Evolutionary conservation across 2,888 invertebrate species (phyloP).

Genomic region (Troglohyphantes excavatus): DNA sequence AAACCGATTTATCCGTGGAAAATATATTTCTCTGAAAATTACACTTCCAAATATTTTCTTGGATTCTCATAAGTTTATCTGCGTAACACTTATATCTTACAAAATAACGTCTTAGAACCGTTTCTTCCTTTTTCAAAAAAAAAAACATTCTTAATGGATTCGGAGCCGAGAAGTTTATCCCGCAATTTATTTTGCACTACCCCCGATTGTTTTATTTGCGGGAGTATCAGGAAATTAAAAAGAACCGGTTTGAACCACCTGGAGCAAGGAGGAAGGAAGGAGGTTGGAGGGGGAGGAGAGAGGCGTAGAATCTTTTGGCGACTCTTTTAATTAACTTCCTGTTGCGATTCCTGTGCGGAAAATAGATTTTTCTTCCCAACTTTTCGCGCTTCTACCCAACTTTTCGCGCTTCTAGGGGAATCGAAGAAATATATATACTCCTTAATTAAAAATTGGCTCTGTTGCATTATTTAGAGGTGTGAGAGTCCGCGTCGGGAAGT

Average conservation of each 20-base stretch:
- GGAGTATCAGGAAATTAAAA: conserved; percentile 64
- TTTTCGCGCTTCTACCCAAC: conserved; percentile 8
- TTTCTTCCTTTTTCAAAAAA: neutral
- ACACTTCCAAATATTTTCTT: too few species aligned
- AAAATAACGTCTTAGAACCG: neutral
- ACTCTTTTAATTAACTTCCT: conserved; percentile 59
- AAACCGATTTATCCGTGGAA: too few species aligned
- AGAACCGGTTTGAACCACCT: conserved; percentile 49
- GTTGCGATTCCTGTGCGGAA: conserved; percentile 25
- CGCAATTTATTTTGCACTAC: conserved; percentile 64
- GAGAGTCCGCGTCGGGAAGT: neutral
- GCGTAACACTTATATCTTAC: too few species aligned
- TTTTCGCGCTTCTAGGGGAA: conserved; percentile 16
- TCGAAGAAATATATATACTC: conserved; percentile 65
- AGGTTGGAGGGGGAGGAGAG: neutral
- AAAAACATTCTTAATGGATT: conserved; percentile 32
- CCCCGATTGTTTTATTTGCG: conserved; percentile 58
- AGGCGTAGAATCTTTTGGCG: neutral
- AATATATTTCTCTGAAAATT: too few species aligned
- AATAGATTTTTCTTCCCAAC: conserved; percentile 35
- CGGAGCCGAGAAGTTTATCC: conserved; percentile 60
- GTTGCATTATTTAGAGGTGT: conserved; percentile 29
- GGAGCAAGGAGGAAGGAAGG: conserved; percentile 34
- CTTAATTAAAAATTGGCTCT: conserved; percentile 53
- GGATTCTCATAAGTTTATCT: too few species aligned